Conservation (phyloP, 2,888 invertebrate genomes). For the Onchidella celtica region DNA sequence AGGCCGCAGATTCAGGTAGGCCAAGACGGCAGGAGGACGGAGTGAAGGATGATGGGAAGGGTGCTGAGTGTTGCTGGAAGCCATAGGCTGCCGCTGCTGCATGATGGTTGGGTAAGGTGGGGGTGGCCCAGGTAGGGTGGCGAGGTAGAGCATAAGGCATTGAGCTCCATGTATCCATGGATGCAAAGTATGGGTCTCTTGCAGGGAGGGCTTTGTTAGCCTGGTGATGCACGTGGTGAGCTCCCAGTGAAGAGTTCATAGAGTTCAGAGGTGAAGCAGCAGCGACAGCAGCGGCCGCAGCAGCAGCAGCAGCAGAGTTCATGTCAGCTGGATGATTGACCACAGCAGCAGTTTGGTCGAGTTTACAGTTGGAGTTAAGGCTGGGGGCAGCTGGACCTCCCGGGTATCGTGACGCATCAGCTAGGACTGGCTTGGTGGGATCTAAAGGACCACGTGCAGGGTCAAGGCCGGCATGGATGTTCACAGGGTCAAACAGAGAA, state of each 20-base stretch:
- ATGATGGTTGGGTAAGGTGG: conserved; percentile 39
- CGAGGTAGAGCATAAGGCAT: conserved; percentile 52
- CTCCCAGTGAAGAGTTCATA: conserved; percentile 44
- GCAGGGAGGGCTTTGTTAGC: conserved; percentile 47
- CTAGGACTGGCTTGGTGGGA: conserved; percentile 8
- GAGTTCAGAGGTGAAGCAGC: conserved; percentile 49
- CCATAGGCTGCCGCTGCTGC: conserved; percentile 49
- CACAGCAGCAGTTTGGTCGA: conserved; percentile 52
- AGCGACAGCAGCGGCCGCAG: conserved; percentile 38
- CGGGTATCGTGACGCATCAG: conserved; percentile 40
- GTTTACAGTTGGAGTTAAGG: conserved; percentile 50
- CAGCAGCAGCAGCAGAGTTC: conserved; percentile 33
- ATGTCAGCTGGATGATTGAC: conserved; percentile 31
- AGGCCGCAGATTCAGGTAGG: conserved; percentile 25
- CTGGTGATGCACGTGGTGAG: conserved; percentile 49
- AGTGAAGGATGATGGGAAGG: conserved; percentile 46
- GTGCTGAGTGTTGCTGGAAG: conserved; percentile 46
- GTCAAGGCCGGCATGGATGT: conserved; percentile 20
- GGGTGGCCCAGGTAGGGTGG: conserved; percentile 45
- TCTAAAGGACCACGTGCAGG: background rate
- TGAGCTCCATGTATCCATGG: conserved; percentile 50
- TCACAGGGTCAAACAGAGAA: conserved; percentile 45
- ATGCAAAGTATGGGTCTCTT: conserved; percentile 52
- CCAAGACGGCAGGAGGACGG: conserved; percentile 54
- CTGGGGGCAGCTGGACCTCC: conserved; percentile 47